phyloP scores from a whole-genome alignment of 2,113 vertebrate genomes.

The Montifringilla adamsi region DNA sequence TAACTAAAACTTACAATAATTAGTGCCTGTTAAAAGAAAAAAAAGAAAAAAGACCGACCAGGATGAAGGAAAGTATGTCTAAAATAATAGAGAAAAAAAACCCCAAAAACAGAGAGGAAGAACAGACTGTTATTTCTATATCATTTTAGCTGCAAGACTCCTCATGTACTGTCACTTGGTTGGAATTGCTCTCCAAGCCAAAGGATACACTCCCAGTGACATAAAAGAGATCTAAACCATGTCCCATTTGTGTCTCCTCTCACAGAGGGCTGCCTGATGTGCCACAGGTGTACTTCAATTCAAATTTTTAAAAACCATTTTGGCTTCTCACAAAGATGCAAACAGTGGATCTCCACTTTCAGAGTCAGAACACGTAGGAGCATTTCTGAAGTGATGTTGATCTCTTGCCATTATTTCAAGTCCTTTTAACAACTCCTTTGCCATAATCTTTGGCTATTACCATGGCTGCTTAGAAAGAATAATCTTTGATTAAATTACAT shows the following conservation, averaged over 20 bases:
- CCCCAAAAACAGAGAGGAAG: not conserved
- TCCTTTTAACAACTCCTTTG: not conserved
- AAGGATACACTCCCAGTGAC: not conserved
- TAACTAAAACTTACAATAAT: not conserved
- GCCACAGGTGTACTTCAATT: not conserved
- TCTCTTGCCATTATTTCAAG: not conserved
- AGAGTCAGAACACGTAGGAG: not conserved
- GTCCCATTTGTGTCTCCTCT: not conserved
- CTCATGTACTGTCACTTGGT: not conserved
- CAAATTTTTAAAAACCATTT: not conserved
- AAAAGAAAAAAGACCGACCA: not conserved
- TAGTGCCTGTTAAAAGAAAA: not conserved
- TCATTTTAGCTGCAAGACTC: not conserved
- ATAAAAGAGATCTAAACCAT: not conserved
- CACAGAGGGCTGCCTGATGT: not conserved
- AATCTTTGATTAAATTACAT: not conserved
- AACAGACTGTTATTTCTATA: not conserved
- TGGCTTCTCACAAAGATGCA: not conserved
- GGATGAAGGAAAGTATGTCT: not conserved
- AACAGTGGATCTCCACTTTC: not conserved
- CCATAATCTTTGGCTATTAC: not conserved
- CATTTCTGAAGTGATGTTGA: not conserved
- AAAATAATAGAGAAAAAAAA: not conserved
- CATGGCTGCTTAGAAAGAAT: not conserved
- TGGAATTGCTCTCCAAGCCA: not conserved